Base-by-base conservation (phyloP, 2,797 vertebrate species). In the Eleutherodactylus coqui region DNA sequence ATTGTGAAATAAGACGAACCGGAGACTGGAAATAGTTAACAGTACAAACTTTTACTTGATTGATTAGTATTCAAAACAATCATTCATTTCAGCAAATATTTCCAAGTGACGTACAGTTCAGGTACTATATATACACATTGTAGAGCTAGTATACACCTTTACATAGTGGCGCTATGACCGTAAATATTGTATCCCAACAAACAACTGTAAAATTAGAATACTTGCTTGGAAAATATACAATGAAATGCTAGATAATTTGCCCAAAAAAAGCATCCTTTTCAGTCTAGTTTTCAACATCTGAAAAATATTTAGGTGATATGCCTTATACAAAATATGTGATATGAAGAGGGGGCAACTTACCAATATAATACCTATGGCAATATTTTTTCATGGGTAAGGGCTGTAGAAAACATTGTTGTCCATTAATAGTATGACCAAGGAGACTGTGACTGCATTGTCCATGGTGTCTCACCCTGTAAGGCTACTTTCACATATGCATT, bases 41-140 rank as follows among this genome's bases (percentile, higher is more conserved):
- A 41, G 51, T 78, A 78, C 76, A 78, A 78, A 78, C 76, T 58
- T 77, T 78, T 60, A 78, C 76, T 38, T 24, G 4, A 36, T 38
- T 24, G 4, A 36, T 55, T 55, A 55, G 32, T 77, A 78, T 49
- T 51, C 47, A 53, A 78, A 77, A 78, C 41, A 51, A 78, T 77
- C 19, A 38, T 38, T 34, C 49, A 70, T 29, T 29, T 81, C 32
- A 29, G 24, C 17, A 79, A 43, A 36, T 81, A 36, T 49, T 51
- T 38, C 17, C 32, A 51, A 29, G 19, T 78, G 29, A 60, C 55
- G n/a, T 78, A 78, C 34, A 78, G 19, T 13, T 58, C 75, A 70
- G 36, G 36, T 70, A 16, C 24, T 13, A 8, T 53, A 70, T 53
- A 82, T 67, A 49, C 24, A n/a, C 43, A 29, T 49, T 21, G 13